A percentile compares a stretch with the other conserved stretches of the same genome.
Conservation (phyloP, 2,113 vertebrate species). For the Girardinichthys multiradiatus region DNA sequence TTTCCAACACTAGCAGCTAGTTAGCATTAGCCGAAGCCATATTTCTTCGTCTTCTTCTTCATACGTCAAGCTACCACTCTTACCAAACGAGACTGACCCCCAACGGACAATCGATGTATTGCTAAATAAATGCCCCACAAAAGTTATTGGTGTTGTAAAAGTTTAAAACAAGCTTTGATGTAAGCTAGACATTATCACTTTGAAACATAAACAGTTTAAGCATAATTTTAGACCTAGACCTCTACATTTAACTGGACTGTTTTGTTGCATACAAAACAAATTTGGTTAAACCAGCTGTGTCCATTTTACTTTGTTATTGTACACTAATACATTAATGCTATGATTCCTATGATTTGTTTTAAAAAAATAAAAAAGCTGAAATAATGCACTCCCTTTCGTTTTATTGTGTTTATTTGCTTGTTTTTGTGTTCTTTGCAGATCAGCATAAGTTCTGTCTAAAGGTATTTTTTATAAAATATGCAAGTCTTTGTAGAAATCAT, state of each 20-base stretch:
- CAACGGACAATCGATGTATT: not conserved
- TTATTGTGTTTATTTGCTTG: no score
- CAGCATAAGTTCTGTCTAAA: no score
- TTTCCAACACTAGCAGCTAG: constrained; percentile 17
- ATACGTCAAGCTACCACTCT: not conserved
- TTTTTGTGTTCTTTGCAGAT: no score
- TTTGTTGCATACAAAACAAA: not conserved
- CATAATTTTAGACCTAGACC: not conserved
- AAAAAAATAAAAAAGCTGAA: no score
- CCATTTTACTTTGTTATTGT: not conserved
- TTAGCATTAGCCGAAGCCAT: constrained; percentile 44
- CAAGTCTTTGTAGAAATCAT: no score
- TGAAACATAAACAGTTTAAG: no score
- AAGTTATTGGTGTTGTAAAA: not conserved
- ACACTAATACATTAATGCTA: no score
- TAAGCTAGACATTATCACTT: no score
- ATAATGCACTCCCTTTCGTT: no score
- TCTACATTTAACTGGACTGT: not conserved
- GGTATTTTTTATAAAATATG: no score
- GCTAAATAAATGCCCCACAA: not conserved
- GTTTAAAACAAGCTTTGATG: not conserved
- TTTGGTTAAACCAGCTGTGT: not conserved
- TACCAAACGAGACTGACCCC: constrained; percentile 9
- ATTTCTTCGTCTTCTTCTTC: constrained; percentile 29
- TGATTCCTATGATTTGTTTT: no score